Evolutionary conservation across 2,113 vertebrate genomes (phyloP), one percentile per base, ranked within the genome.

Genomic region (Hymenochirus boettgeri): DNA sequence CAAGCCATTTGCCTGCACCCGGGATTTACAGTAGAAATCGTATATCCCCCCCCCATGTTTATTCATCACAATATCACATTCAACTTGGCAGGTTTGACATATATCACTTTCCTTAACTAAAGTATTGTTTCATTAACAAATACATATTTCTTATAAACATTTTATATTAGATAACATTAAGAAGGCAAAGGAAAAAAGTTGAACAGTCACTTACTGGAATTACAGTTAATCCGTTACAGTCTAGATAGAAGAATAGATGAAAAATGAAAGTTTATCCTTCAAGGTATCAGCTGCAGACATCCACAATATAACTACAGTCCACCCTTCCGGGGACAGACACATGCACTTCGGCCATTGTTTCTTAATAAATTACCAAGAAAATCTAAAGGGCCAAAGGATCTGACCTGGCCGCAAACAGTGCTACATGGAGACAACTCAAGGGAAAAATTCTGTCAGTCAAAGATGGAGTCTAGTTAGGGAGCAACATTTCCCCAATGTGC

Each of bases 181-280:
- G 15, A 35, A 13, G 26, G 86, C 79, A 85, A 90, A 90, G 81
- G 85, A 88, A 86, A 87, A 91, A 93, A 92, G 85, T 91, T 89
- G 91, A 98, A 94, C 91, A 89, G 88, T 88, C 86, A 99, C 96
- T 98, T 98, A 99, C 96, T 98, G 91, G 93, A 89, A 89, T 97
- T 93, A 98, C 96, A 99, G 95, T 98, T 98, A 89, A 95, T 99
- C 96, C 93, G 92, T 95, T 90, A 99, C 96, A 99, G 95, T 99
- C 96, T 99, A 97, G 95, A 99, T 91, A 92, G 93, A 90, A 98
- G 93, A 99, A 97, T 96, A 98, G 92, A 98, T 97, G 92, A 97
- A 84, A 91, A 92, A 99, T 95, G 94, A 98, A 95, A 94, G 93
- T 97, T 93, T 90, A 96, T 95, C 93, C 96, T 99, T 99, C 96